phyloP scores from a whole-genome alignment of 2,797 vertebrate genomes.

The Eulemur mongoz region DNA sequence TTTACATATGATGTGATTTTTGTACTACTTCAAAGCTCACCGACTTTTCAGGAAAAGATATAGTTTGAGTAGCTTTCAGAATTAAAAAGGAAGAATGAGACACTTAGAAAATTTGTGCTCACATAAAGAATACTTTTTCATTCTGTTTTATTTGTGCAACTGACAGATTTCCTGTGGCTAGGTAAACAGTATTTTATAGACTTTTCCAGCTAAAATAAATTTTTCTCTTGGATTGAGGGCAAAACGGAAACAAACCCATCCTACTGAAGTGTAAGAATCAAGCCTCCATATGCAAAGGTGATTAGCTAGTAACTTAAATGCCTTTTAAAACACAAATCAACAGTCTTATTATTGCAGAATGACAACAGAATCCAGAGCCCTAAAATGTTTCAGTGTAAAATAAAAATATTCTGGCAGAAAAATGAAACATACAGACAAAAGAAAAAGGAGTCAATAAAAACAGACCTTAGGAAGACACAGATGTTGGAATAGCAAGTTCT shows the following conservation, averaged over 20 bases:
- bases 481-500: neutral
- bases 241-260: neutral
- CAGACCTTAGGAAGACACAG: neutral
- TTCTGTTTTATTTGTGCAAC: neutral
- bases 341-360: neutral
- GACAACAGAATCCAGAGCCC: neutral
- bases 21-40: neutral
- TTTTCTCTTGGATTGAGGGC: neutral
- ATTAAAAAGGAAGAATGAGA: neutral
- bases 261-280: neutral
- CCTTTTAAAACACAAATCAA: neutral
- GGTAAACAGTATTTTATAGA: neutral
- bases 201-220: neutral
- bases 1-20: neutral
- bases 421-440: conserved; percentile 25
- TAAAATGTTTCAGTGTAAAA: neutral
- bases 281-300: neutral
- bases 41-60: neutral
- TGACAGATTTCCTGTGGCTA: neutral
- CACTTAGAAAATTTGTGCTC: neutral
- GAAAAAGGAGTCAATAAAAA: conserved; percentile 42
- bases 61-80: neutral
- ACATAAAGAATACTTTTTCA: neutral
- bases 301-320: neutral
- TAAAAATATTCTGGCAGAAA: neutral